Conservation (phyloP, 2,888 invertebrate species). For the Drosophila dives region DNA sequence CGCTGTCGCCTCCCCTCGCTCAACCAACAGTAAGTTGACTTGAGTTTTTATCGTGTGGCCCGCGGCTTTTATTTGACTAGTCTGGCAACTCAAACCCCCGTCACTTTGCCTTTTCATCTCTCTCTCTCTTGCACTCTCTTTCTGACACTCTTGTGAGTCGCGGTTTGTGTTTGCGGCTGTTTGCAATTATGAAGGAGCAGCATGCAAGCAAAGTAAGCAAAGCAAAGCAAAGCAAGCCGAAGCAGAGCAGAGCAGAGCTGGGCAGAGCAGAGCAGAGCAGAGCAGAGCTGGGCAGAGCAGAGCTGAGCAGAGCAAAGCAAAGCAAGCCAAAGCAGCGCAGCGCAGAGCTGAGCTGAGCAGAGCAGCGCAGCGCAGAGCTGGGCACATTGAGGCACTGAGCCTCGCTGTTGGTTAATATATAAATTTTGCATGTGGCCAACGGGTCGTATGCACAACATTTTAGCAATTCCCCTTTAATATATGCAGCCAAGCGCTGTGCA, state of each 20-base stretch:
- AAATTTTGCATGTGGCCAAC: conserved; percentile 74
- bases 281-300: too few relatives aligned
- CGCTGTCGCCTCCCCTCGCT: background rate
- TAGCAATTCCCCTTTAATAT: conserved; percentile 76
- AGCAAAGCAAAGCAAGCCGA: conserved; percentile 36
- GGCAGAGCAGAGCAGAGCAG: conserved; percentile 48
- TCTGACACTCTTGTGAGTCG: conserved; percentile 16
- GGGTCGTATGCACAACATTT: conserved; percentile 79
- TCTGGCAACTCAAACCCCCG: conserved; percentile 35
- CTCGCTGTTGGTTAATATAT: conserved; percentile 62
- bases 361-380: conserved; percentile 38
- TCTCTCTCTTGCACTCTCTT: background rate
- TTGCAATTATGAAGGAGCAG: conserved; percentile 77
- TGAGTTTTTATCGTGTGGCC: conserved; percentile 53
- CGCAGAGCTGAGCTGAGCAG: too few relatives aligned
- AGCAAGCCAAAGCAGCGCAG: conserved; percentile 34
- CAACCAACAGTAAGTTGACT: conserved; percentile 33
- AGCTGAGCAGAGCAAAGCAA: conserved; percentile 38
- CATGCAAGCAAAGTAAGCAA: conserved; percentile 60
- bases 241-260: conserved; percentile 28
- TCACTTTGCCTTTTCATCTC: background rate
- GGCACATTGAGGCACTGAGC: conserved; percentile 47
- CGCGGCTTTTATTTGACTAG: conserved; percentile 76
- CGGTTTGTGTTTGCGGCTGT: conserved; percentile 68
- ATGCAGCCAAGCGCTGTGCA: conserved; percentile 32